These are phyloP conservation scores for Eonycteris spelaea DNA, from an alignment of 2,113 vertebrate genomes.

Conservation along the genomic window DNA sequence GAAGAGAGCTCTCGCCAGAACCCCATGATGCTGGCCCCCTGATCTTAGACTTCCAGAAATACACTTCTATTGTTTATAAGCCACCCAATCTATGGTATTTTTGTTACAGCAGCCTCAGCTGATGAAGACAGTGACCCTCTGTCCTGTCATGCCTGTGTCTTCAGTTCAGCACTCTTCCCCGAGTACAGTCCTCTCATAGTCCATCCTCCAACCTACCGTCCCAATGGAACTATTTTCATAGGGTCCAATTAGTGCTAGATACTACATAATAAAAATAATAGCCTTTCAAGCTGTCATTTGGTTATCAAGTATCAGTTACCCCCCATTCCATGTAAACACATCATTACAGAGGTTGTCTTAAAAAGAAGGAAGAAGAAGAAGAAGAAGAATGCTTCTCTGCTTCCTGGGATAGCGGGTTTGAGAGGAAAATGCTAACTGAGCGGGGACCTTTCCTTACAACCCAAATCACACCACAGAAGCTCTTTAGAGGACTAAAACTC, in stretches of 20 bases:
- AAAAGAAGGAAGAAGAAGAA: neutral
- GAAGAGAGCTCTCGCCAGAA: neutral
- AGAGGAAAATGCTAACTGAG: neutral
- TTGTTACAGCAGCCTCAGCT: neutral
- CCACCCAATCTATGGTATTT: neutral
- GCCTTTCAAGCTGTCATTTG: neutral
- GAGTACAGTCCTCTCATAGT: neutral
- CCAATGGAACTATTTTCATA: neutral
- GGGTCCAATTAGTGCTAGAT: neutral
- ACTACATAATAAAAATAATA: neutral
- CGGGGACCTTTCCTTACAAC: neutral
- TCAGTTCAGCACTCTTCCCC: neutral
- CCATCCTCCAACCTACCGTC: neutral
- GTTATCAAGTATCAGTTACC: neutral
- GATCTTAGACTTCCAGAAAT: neutral
- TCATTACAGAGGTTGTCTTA: neutral
- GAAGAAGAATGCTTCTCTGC: neutral
- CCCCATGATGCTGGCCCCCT: neutral
- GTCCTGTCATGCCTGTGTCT: neutral
- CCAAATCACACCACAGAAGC: neutral
- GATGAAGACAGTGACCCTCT: neutral
- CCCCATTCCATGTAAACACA: neutral
- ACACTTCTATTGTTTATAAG: neutral
- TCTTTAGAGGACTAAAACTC: neutral
- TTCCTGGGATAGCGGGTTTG: neutral